These are phyloP conservation scores for Malurus melanocephalus DNA, from an alignment of 2,113 vertebrate genomes.

Conservation along the genomic window DNA sequence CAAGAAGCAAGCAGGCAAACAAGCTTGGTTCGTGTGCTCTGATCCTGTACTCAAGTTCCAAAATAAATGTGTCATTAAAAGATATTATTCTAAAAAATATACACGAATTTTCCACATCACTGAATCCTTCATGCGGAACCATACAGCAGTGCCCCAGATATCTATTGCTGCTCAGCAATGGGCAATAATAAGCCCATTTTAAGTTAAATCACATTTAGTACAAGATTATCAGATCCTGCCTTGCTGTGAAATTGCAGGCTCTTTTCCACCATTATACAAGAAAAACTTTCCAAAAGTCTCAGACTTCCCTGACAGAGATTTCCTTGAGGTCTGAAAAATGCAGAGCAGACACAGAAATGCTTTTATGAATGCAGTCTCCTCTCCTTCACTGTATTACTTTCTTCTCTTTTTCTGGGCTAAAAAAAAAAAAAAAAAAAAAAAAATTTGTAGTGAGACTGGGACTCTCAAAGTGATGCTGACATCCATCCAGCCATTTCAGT, in stretches of 20 bases:
- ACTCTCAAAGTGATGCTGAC: background rate
- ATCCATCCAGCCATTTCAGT: background rate
- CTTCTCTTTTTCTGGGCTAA: background rate
- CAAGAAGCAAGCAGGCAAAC: background rate
- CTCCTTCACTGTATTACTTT: background rate
- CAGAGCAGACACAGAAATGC: background rate
- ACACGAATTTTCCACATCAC: background rate
- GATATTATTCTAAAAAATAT: background rate
- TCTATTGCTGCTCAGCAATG: background rate
- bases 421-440: background rate
- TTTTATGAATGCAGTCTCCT: conserved; percentile 1
- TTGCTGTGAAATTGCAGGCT: conserved; percentile 1
- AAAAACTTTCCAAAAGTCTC: background rate
- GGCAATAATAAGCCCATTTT: background rate
- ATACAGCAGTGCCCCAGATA: background rate
- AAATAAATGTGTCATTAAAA: background rate
- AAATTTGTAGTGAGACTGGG: background rate
- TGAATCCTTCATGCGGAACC: background rate
- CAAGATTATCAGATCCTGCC: background rate
- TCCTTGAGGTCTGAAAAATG: conserved; percentile 31
- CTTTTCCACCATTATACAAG: background rate
- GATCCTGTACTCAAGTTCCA: background rate
- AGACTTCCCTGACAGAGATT: background rate
- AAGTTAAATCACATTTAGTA: conserved; percentile 11
- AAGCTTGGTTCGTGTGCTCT: background rate